A percentile compares a stretch with the other conserved stretches of the same genome.
Evolutionary conservation across 2,797 vertebrate species (phyloP).

Genomic region (Smutsia gigantea): DNA sequence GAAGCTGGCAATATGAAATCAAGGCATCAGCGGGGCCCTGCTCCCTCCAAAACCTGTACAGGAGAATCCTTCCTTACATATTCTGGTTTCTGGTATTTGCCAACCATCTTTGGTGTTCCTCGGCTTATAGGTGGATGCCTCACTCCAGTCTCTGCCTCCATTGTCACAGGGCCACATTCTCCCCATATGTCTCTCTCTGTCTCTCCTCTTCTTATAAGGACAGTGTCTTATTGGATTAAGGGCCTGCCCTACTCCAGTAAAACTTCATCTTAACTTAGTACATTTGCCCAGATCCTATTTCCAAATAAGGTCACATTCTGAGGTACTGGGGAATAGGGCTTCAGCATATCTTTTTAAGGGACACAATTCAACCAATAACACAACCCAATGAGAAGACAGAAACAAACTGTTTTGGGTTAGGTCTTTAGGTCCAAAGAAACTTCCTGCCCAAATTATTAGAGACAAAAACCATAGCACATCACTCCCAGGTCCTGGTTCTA

Average conservation of each 20-base stretch:
- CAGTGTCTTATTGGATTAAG: not conserved
- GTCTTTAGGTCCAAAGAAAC: not conserved
- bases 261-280: not conserved
- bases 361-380: not conserved
- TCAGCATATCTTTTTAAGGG: not conserved
- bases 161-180: not conserved
- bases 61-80: not conserved
- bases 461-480: not conserved
- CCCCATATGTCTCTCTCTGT: not conserved
- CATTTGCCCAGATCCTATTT: not conserved
- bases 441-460: not conserved
- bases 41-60: not conserved
- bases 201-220: not conserved
- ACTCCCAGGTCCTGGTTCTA: not conserved
- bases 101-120: too few species aligned
- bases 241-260: not conserved
- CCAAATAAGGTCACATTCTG: not conserved
- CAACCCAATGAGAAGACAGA: not conserved
- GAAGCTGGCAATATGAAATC: not conserved
- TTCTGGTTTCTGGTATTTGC: not conserved
- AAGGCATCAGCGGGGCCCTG: not conserved
- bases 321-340: not conserved
- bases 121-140: not conserved
- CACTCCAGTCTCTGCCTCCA: not conserved
- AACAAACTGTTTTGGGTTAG: not conserved